phyloP scores from a whole-genome alignment of 2,888 invertebrate genomes.

The Plebejus anna region DNA sequence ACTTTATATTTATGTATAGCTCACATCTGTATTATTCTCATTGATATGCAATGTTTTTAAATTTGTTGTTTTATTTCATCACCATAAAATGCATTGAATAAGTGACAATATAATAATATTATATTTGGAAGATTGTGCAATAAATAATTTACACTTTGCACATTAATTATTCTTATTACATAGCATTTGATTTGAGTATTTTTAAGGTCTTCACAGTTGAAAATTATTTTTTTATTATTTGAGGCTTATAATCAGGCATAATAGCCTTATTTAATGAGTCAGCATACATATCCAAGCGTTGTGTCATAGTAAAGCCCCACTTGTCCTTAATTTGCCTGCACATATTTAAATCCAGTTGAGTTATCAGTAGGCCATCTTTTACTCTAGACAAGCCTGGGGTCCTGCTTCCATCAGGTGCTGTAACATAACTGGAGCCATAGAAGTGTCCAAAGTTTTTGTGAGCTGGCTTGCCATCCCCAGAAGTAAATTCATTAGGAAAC shows the following conservation, averaged over 20 bases:
- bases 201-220: neutral
- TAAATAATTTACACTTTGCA: neutral
- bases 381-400: constrained; percentile 91
- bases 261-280: constrained; percentile 80
- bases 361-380: constrained; percentile 91
- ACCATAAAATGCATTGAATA: neutral
- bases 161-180: neutral
- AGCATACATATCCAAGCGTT: constrained; percentile 94
- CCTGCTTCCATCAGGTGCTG: constrained; percentile 95
- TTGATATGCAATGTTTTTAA: constrained; percentile 76
- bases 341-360: constrained; percentile 95
- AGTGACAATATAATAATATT: neutral
- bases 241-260: constrained; percentile 56
- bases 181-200: neutral
- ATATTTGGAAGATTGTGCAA: neutral
- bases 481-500: constrained; percentile 82
- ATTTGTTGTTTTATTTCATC: constrained; percentile 58
- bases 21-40: constrained; percentile 75
- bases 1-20: constrained; percentile 71
- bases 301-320: constrained; percentile 99
- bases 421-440: constrained; percentile 97
- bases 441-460: constrained; percentile 97
- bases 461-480: constrained; percentile 84
- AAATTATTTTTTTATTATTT: constrained; percentile 45
- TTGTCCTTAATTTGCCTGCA: constrained; percentile 96